phyloP scores from a whole-genome alignment of 2,113 vertebrate genomes.

The Centropus bengalensis region DNA sequence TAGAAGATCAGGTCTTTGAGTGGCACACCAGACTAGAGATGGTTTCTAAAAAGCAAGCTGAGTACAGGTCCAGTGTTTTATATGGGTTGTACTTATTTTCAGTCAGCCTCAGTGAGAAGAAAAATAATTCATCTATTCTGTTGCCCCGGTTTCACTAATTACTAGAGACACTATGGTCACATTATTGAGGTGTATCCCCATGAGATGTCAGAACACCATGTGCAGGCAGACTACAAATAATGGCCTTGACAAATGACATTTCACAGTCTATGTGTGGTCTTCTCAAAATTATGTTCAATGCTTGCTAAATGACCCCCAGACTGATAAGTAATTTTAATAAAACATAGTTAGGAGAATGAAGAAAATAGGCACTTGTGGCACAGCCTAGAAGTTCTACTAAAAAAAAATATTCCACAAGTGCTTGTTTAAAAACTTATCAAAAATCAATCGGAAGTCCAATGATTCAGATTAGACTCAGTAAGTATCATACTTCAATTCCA shows the following conservation, averaged over 20 bases:
- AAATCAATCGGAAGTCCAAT: not conserved
- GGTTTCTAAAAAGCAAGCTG: not conserved
- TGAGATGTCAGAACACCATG: not conserved
- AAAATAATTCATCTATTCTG: not conserved
- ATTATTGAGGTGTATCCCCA: not conserved
- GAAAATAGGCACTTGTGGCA: not conserved
- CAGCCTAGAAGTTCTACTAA: not conserved
- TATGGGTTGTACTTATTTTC: not conserved
- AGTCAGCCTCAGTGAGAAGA: not conserved
- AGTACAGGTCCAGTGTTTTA: not conserved
- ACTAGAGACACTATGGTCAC: not conserved
- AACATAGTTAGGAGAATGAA: not conserved
- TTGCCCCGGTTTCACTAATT: not conserved
- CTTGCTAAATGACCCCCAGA: not conserved
- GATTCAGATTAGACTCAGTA: not conserved
- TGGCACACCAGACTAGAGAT: not conserved
- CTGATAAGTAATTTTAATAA: not conserved
- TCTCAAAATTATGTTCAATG: not conserved
- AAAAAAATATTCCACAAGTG: not conserved
- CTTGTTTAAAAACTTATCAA: not conserved
- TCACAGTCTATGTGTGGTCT: not conserved
- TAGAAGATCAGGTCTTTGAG: not conserved
- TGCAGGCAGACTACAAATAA: not conserved
- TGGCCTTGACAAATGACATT: conserved; percentile 20
- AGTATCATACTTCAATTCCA: not conserved